phyloP scores from a whole-genome alignment of 1,140 invertebrate species.

The Achroia grisella region DNA sequence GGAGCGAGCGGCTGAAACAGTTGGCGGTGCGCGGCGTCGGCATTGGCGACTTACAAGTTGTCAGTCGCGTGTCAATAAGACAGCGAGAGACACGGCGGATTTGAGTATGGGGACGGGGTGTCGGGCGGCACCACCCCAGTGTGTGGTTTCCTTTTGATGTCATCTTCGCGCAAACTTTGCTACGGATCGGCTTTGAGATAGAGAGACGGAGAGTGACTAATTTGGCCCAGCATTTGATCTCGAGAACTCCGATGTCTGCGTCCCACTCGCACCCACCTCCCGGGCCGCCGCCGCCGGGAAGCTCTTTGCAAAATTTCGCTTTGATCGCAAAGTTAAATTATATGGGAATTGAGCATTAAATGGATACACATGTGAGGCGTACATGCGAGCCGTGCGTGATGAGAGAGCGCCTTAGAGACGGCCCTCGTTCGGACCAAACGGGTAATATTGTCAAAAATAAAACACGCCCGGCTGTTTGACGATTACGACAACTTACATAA shows the following conservation, averaged over 20 bases:
- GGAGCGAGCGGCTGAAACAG: slow-evolving; percentile 49
- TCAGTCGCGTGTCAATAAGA: slow-evolving; percentile 71
- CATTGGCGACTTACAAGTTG: slow-evolving; percentile 58
- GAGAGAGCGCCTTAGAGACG: slow-evolving; percentile 9
- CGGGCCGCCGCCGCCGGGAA: slow-evolving; percentile 57
- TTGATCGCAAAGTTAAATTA: slow-evolving; percentile 74
- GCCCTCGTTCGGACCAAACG: slow-evolving; percentile 34
- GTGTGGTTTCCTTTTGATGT: slow-evolving; percentile 74
- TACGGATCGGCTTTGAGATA: slow-evolving; percentile 74
- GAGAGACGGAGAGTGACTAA: slow-evolving; percentile 73
- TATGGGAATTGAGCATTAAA: slow-evolving; percentile 73
- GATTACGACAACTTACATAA: slow-evolving; percentile 65
- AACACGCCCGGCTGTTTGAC: slow-evolving; percentile 46
- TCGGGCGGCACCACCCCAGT: slow-evolving; percentile 59
- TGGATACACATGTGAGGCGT: slow-evolving; percentile 65
- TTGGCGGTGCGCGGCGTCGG: slow-evolving; percentile 18
- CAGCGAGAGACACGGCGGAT: slow-evolving; percentile 59
- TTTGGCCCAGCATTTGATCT: slow-evolving; percentile 73
- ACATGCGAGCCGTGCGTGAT: slow-evolving; percentile 17
- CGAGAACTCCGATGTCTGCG: slow-evolving; percentile 51
- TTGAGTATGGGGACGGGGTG: slow-evolving; percentile 54
- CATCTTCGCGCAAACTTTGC: slow-evolving; percentile 74
- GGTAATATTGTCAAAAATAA: slow-evolving; percentile 47
- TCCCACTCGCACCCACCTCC: slow-evolving; percentile 62
- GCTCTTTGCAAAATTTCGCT: slow-evolving; percentile 72